These are phyloP conservation scores for Daubentonia madagascariensis DNA, from an alignment of 2,113 vertebrate genomes.

Conservation along the genomic window DNA sequence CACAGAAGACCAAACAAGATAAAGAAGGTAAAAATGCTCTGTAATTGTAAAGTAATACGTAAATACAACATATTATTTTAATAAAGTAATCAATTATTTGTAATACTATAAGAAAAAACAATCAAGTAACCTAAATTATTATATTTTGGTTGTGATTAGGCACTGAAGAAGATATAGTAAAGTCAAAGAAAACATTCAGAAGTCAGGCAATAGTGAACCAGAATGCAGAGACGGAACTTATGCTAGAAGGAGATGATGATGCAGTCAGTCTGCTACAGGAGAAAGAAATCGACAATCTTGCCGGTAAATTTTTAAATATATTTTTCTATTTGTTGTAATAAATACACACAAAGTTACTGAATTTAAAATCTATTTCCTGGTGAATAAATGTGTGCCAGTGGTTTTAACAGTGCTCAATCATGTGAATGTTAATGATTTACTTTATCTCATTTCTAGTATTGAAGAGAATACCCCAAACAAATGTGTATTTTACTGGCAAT, in stretches of 20 bases:
- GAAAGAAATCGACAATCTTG: conserved; percentile 96
- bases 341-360: neutral
- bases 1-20: neutral
- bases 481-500: neutral
- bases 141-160: conserved; percentile 80
- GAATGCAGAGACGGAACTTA: conserved; percentile 92
- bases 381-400: neutral
- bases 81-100: conserved; percentile 5
- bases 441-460: neutral
- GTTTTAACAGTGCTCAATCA: neutral
- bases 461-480: neutral
- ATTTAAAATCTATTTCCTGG: neutral
- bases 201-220: conserved; percentile 90
- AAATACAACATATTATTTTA: neutral
- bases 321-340: neutral
- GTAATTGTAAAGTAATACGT: neutral
- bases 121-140: neutral
- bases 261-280: conserved; percentile 94
- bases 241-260: conserved; percentile 96
- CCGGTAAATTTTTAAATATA: conserved; percentile 85
- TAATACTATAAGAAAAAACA: neutral
- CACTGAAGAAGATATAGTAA: conserved; percentile 89
- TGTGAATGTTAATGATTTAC: neutral
- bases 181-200: conserved; percentile 89
- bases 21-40: conserved; percentile 31